Conservation (phyloP, 92 coral and sea anemone species). For the Porites lobata region DNA sequence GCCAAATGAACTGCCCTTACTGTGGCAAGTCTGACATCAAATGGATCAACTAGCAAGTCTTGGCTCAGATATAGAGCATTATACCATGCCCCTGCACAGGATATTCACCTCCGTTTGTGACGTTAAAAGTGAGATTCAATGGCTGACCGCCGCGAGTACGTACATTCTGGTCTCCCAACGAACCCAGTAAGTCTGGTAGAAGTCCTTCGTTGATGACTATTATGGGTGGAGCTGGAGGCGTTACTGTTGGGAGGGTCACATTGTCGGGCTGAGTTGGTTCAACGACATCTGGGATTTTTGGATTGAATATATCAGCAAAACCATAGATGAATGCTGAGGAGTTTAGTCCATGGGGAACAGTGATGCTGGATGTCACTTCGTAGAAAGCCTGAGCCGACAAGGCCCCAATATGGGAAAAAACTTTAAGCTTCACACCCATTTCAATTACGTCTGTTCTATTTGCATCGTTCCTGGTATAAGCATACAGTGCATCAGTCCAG, state of each 20-base stretch:
- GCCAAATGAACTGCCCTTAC: conserved; percentile 38
- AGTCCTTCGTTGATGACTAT: conserved; percentile 49
- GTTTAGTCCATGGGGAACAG: conserved; percentile 39
- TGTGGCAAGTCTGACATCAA: conserved; percentile 69
- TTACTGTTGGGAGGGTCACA: conserved; percentile 36
- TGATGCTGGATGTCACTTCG: conserved; percentile 30
- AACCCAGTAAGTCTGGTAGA: conserved; percentile 77
- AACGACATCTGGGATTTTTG: conserved; percentile 10
- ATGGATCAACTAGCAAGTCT: conserved; percentile 82
- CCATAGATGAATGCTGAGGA: conserved; percentile 61
- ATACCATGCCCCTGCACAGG: conserved; percentile 60
- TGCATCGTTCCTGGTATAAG: conserved; percentile 42
- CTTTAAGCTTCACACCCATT: conserved; percentile 60
- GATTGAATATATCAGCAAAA: conserved; percentile 67
- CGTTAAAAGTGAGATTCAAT: conserved; percentile 52
- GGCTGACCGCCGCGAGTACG: conserved; percentile 79
- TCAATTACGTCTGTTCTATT: conserved; percentile 49
- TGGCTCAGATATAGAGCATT: conserved; percentile 79
- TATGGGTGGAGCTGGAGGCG: conserved; percentile 10
- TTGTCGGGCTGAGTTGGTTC: background rate
- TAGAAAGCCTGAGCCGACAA: conserved; percentile 56
- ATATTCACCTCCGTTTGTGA: conserved; percentile 69
- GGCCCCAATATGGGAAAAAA: conserved; percentile 66
- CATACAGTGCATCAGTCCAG: conserved; percentile 78
- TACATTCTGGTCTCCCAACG: conserved; percentile 46